Evolutionary conservation across 2,797 vertebrate species (phyloP).

Genomic region (Pantherophis alleghaniensis): DNA sequence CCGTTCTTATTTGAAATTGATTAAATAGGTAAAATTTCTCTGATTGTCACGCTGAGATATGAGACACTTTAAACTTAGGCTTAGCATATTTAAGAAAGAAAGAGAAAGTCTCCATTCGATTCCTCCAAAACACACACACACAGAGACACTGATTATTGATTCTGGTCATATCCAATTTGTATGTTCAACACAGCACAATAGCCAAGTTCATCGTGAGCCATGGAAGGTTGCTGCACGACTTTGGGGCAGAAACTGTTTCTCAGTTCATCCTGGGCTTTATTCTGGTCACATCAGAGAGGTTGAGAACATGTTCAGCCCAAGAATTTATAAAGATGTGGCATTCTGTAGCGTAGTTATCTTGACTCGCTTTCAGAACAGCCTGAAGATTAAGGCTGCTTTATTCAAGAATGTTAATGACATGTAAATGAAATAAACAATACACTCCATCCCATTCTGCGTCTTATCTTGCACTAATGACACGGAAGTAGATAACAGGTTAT

Average conservation of each 20-base stretch:
- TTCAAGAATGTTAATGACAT: not conserved
- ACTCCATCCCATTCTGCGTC: not conserved
- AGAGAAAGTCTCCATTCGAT: not conserved
- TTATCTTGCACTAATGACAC: not conserved
- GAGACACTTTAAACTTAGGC: not conserved
- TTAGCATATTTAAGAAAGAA: not conserved
- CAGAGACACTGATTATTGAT: not conserved
- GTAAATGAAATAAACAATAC: slow-evolving; percentile 10
- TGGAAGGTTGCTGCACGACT: not conserved
- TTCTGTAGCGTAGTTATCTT: not conserved
- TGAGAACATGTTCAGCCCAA: not conserved
- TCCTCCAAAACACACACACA: not conserved
- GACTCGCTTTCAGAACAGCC: not conserved
- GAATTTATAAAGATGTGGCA: not conserved
- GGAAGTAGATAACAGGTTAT: not conserved
- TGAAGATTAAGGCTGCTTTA: not conserved
- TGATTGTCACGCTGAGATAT: not conserved
- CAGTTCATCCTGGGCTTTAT: not conserved
- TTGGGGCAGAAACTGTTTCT: not conserved
- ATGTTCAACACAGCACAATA: not conserved
- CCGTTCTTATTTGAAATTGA: slow-evolving; percentile 20
- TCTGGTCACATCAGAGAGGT: not conserved
- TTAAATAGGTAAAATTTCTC: not conserved
- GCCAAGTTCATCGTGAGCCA: not conserved
- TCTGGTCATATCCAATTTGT: not conserved